Percentiles rank a stretch among this genome's conserved stretches.
Conservation (phyloP, 2,888 invertebrate species). For the Volucella inflata region DNA sequence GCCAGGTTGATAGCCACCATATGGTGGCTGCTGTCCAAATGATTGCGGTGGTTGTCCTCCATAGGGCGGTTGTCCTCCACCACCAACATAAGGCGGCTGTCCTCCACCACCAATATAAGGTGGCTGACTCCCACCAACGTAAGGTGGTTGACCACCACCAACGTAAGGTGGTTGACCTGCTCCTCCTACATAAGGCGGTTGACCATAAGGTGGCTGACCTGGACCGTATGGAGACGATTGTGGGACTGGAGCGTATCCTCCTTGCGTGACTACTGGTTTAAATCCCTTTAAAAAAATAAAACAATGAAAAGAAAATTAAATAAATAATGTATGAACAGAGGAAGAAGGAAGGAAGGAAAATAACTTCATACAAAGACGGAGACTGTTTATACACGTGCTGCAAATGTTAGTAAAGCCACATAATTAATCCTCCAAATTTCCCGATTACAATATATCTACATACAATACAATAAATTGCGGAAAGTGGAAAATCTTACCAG, state of each 20-base stretch:
- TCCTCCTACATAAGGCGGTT: constrained; percentile 72
- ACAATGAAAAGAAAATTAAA: background rate
- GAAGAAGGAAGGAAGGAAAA: background rate
- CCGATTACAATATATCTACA: too few species aligned
- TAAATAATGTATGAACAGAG: background rate
- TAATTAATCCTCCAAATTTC: too few species aligned
- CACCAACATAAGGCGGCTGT: constrained; percentile 75
- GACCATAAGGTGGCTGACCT: constrained; percentile 58
- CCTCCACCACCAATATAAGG: constrained; percentile 47
- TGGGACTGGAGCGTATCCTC: constrained; percentile 82
- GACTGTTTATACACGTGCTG: too few species aligned
- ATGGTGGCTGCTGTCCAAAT: constrained; percentile 64
- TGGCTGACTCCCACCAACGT: constrained; percentile 42
- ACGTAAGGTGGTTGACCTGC: constrained; percentile 50
- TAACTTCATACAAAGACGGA: background rate
- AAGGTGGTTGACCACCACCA: constrained; percentile 37
- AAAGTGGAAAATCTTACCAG: too few species aligned
- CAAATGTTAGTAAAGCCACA: too few species aligned
- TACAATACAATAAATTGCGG: too few species aligned
- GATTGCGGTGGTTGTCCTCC: constrained; percentile 54
- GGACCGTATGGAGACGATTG: constrained; percentile 80
- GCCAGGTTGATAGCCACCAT: constrained; percentile 78
- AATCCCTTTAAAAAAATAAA: constrained; percentile 79
- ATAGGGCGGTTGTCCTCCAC: constrained; percentile 76
- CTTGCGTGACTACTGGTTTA: constrained; percentile 77